A percentile compares a stretch with the other conserved stretches of the same genome.
Conservation (phyloP, 2,113 vertebrate genomes). For the Microcebus lehilahytsara region DNA sequence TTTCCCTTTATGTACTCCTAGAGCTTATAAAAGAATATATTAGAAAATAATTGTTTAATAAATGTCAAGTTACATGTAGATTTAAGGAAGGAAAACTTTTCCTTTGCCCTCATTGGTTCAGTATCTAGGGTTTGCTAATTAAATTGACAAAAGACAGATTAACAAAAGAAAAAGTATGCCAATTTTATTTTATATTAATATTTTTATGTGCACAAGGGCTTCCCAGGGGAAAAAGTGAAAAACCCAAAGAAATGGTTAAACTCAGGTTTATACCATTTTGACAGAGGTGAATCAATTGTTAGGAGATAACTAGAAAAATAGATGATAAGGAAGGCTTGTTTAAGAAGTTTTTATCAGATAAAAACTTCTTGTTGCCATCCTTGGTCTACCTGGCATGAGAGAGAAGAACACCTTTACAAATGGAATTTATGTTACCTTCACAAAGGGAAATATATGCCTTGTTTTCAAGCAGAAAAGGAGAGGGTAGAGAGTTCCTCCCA, state of each 20-base stretch:
- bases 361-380: background rate
- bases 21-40: background rate
- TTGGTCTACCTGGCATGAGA: background rate
- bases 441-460: background rate
- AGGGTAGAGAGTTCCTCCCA: background rate
- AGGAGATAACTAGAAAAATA: background rate
- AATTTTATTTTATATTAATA: background rate
- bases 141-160: background rate
- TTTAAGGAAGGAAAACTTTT: background rate
- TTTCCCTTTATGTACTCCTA: background rate
- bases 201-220: background rate
- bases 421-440: background rate
- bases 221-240: conserved; percentile 1
- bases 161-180: background rate
- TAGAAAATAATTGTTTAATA: background rate
- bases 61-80: background rate
- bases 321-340: background rate
- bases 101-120: too few relatives aligned
- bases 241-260: background rate
- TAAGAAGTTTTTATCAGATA: background rate
- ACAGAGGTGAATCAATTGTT: background rate
- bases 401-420: too few relatives aligned
- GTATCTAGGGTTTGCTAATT: background rate
- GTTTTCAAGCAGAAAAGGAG: background rate
- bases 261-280: too few relatives aligned